These are phyloP conservation scores for Dasypogon diadema DNA, from an alignment of 2,888 invertebrate species.

Conservation along the genomic window DNA sequence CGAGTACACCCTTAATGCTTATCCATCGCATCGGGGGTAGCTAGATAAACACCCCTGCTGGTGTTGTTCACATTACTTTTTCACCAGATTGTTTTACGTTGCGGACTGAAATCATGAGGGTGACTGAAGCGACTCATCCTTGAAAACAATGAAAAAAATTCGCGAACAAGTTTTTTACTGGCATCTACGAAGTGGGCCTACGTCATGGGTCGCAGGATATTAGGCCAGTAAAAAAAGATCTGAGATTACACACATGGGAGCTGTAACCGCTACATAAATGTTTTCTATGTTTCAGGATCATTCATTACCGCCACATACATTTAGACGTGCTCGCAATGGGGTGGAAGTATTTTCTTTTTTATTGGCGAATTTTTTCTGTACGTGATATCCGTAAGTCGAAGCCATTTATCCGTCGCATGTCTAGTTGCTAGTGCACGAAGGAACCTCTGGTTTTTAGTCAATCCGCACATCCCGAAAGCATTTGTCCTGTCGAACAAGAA, in stretches of 20 bases:
- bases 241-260: slow-evolving; percentile 69
- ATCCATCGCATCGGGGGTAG: not conserved
- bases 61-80: not conserved
- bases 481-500: slow-evolving; percentile 47
- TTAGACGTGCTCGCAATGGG: slow-evolving; percentile 25
- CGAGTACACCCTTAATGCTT: not conserved
- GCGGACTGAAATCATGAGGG: not conserved
- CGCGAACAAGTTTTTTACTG: slow-evolving; percentile 53
- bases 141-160: slow-evolving; percentile 45
- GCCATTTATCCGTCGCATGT: slow-evolving; percentile 35
- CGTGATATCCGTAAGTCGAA: slow-evolving; percentile 36
- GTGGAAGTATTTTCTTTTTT: slow-evolving; percentile 38
- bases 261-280: slow-evolving; percentile 65
- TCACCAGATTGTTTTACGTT: slow-evolving; percentile 29
- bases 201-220: slow-evolving; percentile 53
- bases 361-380: slow-evolving; percentile 6
- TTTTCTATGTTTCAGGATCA: slow-evolving; percentile 56
- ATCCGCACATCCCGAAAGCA: slow-evolving; percentile 44
- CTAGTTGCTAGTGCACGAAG: slow-evolving; percentile 15
- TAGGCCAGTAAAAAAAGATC: slow-evolving; percentile 55
- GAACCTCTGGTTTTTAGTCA: slow-evolving; percentile 44
- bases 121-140: not conserved
- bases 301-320: slow-evolving; percentile 53
- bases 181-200: slow-evolving; percentile 43
- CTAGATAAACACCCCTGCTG: slow-evolving; percentile 6